Percentiles rank a stretch among this genome's conserved stretches.
phyloP scores from a whole-genome alignment of 92 coral and sea anemone genomes.

The Phenganax stokvisi region DNA sequence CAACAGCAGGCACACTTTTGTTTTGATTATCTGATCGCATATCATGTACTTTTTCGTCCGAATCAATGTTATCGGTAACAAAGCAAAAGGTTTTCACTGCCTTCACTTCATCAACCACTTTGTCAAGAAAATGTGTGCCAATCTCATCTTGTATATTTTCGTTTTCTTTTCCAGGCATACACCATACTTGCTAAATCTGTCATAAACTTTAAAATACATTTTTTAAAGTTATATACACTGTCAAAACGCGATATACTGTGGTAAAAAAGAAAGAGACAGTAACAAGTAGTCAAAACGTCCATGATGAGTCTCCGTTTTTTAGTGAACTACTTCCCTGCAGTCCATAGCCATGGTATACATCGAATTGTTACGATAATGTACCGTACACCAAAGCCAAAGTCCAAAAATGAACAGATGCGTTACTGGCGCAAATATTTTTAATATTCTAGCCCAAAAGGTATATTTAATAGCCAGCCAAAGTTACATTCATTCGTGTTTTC shows the following conservation, averaged over 20 bases:
- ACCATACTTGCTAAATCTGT: conserved; percentile 51
- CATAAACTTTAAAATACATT: conserved; percentile 32
- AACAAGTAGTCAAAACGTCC: no score
- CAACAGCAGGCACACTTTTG: conserved; percentile 62
- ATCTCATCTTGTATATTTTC: conserved; percentile 49
- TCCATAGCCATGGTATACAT: no score
- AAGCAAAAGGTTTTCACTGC: conserved; percentile 47
- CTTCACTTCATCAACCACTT: conserved; percentile 43
- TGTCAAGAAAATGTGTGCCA: conserved; percentile 51
- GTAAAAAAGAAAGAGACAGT: no score
- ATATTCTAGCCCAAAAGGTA: no score
- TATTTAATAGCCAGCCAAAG: no score
- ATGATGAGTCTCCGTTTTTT: no score
- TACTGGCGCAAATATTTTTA: no score
- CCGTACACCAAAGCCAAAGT: no score
- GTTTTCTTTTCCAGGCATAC: conserved; percentile 38
- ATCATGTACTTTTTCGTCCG: conserved; percentile 51
- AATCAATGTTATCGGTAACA: conserved; percentile 52
- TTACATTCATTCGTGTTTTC: no score
- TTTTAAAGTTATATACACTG: neutral
- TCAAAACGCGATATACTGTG: neutral
- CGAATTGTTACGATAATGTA: no score
- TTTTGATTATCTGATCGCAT: conserved; percentile 52
- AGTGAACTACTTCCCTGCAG: no score
- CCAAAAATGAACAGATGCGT: no score